These are phyloP conservation scores for Nasonovia ribisnigri DNA, from an alignment of 2,888 invertebrate genomes.

Conservation along the genomic window DNA sequence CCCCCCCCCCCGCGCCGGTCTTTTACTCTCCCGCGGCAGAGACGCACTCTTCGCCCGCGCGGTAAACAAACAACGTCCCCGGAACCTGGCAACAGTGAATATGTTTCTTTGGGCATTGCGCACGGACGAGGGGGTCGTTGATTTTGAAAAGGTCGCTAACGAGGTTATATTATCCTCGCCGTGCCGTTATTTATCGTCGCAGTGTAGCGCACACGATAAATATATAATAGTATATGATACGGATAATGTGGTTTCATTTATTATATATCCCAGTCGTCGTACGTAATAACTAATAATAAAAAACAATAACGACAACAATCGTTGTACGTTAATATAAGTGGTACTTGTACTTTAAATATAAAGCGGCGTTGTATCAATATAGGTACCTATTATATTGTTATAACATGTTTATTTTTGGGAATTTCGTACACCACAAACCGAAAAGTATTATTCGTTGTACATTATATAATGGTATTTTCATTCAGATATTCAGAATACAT, in stretches of 20 bases:
- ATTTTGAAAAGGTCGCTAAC: constrained; percentile 61
- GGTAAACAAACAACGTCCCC: constrained; percentile 45
- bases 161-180: constrained; percentile 31
- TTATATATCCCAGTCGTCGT: neutral
- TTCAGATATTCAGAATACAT: neutral
- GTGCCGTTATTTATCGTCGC: neutral
- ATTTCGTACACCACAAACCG: neutral
- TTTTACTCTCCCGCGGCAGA: neutral
- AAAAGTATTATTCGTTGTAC: neutral
- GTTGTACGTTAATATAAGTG: neutral
- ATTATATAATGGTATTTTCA: neutral
- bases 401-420: neutral
- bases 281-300: neutral
- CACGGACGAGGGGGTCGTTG: constrained; percentile 33
- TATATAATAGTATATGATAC: neutral
- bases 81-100: constrained; percentile 34
- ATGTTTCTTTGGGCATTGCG: neutral
- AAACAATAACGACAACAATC: neutral
- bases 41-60: neutral
- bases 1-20: neutral
- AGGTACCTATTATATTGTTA: too few species aligned
- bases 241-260: neutral
- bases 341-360: neutral
- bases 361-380: too few species aligned
- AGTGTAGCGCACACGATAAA: neutral